Evolutionary conservation across 2,888 invertebrate genomes (phyloP).

Genomic region (Ophion ventricosus): DNA sequence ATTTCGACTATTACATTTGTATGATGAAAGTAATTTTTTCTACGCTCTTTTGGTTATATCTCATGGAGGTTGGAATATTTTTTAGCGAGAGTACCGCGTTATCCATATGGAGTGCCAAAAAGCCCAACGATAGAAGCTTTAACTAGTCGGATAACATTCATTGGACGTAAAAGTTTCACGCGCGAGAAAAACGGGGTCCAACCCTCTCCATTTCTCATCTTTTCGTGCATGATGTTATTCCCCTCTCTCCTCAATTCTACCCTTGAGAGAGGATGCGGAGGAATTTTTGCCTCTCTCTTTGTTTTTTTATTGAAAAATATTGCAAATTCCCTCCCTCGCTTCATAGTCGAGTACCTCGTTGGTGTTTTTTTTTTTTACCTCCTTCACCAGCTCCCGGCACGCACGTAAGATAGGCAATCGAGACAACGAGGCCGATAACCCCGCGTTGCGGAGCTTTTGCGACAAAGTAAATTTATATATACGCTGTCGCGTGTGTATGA

Average conservation of each 20-base stretch:
- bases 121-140: slow-evolving; percentile 51
- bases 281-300: slow-evolving; percentile 38
- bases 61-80: too few species aligned
- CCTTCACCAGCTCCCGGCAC: slow-evolving; percentile 46
- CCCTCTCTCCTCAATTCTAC: slow-evolving; percentile 59
- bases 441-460: slow-evolving; percentile 35
- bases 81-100: too few species aligned
- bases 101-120: slow-evolving; percentile 36
- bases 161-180: slow-evolving; percentile 54
- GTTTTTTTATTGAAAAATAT: slow-evolving; percentile 76
- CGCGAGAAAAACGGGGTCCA: slow-evolving; percentile 10
- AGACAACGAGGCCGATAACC: slow-evolving; percentile 32
- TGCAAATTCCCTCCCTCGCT: slow-evolving; percentile 75
- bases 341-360: neutral
- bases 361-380: slow-evolving; percentile 26
- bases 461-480: slow-evolving; percentile 39
- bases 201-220: slow-evolving; percentile 27
- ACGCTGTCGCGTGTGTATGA: neutral
- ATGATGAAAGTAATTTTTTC: too few species aligned
- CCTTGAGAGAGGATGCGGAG: neutral
- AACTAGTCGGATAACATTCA: slow-evolving; percentile 68
- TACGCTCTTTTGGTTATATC: too few species aligned
- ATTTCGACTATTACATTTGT: too few species aligned
- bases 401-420: slow-evolving; percentile 51
- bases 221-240: slow-evolving; percentile 60